Base-by-base conservation (phyloP, 1,140 invertebrate species). In the Ceratina australensis region DNA sequence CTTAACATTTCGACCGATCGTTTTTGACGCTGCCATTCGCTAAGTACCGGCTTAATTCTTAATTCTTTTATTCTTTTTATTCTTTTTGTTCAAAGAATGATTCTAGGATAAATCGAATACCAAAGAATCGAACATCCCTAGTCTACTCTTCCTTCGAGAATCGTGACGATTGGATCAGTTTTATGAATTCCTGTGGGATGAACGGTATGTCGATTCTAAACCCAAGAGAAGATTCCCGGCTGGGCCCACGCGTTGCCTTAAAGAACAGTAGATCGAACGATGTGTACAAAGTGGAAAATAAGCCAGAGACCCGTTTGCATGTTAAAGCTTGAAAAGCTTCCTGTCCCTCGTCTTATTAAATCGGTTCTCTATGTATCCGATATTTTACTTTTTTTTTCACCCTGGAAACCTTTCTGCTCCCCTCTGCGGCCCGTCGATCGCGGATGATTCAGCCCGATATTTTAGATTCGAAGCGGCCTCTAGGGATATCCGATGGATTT, bases 121-220 rank as follows among this genome's bases (percentile, higher is more conserved):
- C n/a, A n/a, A n/a, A n/a, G n/a, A n/a, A n/a, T n/a, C n/a, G n/a
- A n/a, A n/a, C n/a, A n/a, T n/a, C n/a, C n/a, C n/a, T n/a, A n/a
- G n/a, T 76, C 66, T 59, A 61, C 68, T 42, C 49, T 67, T 56
- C 52, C 72, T 24, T 57, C 57, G 28, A 54, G 57, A 42, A 20
- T 74, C 71, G 67, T 82, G 81, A 93, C 92, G 92, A 93, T 93
- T 93, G 91, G 92, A 93, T 93, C 91, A 90, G 88, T 92, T 93
- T 93, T 92, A 93, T 87, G 91, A 91, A 90, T 86, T 88, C 90
- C 88, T 87, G 42, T 68, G 91, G 90, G 90, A 92, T 90, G 87
- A 88, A 90, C 89, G 89, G 89, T 67, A 66, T 52, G 69, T 63
- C 81, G 69, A 66, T 67, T 68, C 50, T 61, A 18, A 54, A 68